A percentile compares a stretch with the other conserved stretches of the same genome.
Evolutionary conservation across 2,888 invertebrate species (phyloP).

Genomic region (Synanthedon andrenaeformis): DNA sequence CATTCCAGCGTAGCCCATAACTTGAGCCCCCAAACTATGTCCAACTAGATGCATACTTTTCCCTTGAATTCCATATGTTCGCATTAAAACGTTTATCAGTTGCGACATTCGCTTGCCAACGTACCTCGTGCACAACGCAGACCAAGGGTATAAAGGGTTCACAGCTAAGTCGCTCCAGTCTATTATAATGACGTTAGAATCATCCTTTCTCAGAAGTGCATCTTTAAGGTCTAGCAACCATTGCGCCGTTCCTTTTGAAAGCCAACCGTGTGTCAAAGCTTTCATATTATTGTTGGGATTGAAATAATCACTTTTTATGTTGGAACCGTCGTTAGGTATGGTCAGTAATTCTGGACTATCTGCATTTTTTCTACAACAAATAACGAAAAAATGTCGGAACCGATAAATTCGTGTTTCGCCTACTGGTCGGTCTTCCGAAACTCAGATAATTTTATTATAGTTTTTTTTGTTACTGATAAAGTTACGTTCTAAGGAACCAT

Average conservation of each 20-base stretch:
- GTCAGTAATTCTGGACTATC: constrained; percentile 30
- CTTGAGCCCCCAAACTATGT: constrained; percentile 73
- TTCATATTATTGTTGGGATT: constrained; percentile 51
- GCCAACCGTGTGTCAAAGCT: constrained; percentile 69
- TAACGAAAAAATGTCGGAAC: background rate
- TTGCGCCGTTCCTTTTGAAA: constrained; percentile 37
- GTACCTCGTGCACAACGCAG: constrained; percentile 51
- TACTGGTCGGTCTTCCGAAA: too few species aligned
- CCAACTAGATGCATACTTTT: constrained; percentile 50
- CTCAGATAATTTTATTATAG: too few species aligned
- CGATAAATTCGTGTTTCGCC: background rate
- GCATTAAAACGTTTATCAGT: constrained; percentile 27
- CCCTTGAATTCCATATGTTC: constrained; percentile 21
- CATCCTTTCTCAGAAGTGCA: constrained; percentile 39
- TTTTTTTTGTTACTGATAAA: too few species aligned
- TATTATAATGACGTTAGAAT: constrained; percentile 62
- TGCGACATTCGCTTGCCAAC: constrained; percentile 46
- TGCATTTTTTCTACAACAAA: constrained; percentile 28
- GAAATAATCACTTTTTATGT: constrained; percentile 36
- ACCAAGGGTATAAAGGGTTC: constrained; percentile 47
- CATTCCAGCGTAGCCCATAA: constrained; percentile 71
- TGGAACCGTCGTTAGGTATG: constrained; percentile 20
- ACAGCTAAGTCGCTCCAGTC: constrained; percentile 56
- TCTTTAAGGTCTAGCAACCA: constrained; percentile 56
- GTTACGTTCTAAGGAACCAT: too few species aligned